phyloP scores from a whole-genome alignment of 2,113 vertebrate genomes.

The Sphaerodactylus townsendi region DNA sequence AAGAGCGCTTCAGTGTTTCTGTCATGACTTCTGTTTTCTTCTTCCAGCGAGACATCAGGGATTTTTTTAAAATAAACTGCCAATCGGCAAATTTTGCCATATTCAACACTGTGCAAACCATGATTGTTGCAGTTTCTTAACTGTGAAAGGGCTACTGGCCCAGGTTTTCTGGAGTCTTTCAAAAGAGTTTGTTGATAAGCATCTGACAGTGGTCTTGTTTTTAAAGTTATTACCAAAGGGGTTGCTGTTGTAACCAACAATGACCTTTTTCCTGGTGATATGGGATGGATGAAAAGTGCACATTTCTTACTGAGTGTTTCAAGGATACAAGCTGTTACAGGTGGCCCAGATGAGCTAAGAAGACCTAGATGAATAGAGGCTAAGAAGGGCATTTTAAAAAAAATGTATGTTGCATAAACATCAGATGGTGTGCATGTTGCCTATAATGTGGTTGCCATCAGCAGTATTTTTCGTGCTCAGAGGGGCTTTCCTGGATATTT shows the following conservation, averaged over 20 bases:
- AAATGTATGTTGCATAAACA: not conserved
- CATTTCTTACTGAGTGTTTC: not conserved
- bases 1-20: not conserved
- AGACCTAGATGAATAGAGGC: not conserved
- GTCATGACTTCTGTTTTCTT: not conserved
- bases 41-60: conserved; percentile 10
- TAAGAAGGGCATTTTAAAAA: not conserved
- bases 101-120: conserved; percentile 13
- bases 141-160: not conserved
- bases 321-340: not conserved
- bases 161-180: not conserved
- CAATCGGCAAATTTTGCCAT: not conserved
- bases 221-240: not conserved
- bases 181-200: not conserved
- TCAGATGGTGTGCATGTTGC: not conserved
- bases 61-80: not conserved
- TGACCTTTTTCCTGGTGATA: conserved; percentile 37
- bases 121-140: not conserved
- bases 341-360: not conserved
- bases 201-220: not conserved
- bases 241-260: conserved; percentile 38
- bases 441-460: not conserved
- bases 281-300: conserved; percentile 40
- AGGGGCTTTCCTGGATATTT: not conserved
- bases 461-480: not conserved